Evolutionary conservation across 2,888 invertebrate genomes (phyloP), one percentile per base, ranked within the genome.

Genomic region (Melanostoma scalare): DNA sequence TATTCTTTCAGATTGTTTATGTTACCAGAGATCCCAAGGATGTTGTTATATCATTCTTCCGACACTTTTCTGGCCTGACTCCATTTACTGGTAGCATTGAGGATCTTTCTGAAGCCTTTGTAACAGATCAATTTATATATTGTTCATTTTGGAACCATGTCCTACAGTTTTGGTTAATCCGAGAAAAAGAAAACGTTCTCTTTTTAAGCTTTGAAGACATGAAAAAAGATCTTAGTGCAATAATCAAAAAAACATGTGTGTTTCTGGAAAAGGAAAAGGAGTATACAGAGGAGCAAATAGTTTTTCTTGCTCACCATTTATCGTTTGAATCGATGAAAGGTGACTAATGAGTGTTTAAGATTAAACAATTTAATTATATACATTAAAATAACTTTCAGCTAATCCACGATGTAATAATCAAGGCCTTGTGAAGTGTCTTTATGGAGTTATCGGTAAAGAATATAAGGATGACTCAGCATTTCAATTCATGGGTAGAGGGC

Each of bases 61-160:
- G 69, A 48, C 75, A 76, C 3, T 46, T 40, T 2, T 6, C 10
- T 31, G 30, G 38, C 3, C 40, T 55, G 20, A n/a, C n/a, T 6
- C 10, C n/a, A 6, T 60, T 10, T 6, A 30, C 6, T 20, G 52
- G 36, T 3, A 40, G 5, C 33, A 46, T 61, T 84, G 91, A 92
- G 85, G 92, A 92, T 6, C 77, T 82, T 31, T 6, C 50, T 2
- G 65, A 85, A 42, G 52, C 44, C 1, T 75, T 86, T 46, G 6
- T 80, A 9, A 50, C 50, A 5, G 77, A 81, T 44, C 60, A 75
- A 30, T 30, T 61, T 6, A 8, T 81, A 31, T 82, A 55, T 33
- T 55, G 69, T 35, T 80, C 82, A 4, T 86, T 56, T 46, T 85
- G 85, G 75, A 55, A 68, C 35, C 75, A 76, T 61, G 68, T 76